phyloP scores from a whole-genome alignment of 1,140 invertebrate genomes.

The Habropoda laboriosa region DNA sequence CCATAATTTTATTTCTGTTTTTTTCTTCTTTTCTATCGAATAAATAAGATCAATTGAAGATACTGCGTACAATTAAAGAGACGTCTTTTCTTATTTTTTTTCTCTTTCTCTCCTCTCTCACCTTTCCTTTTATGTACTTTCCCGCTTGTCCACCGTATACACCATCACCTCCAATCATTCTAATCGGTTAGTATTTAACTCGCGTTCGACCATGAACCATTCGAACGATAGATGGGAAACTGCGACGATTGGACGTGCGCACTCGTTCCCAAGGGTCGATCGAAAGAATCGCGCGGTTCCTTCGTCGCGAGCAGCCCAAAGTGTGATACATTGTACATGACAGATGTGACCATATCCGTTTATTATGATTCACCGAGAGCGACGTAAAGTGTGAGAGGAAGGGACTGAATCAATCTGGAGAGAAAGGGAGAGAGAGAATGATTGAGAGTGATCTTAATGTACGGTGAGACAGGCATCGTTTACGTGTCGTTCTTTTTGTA shows the following conservation, averaged over 20 bases:
- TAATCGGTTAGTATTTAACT: neutral
- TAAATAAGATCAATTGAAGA: slow-evolving; percentile 7
- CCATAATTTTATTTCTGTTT: neutral
- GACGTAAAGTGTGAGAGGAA: slow-evolving; percentile 54
- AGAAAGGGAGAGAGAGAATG: slow-evolving; percentile 33
- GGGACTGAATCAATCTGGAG: slow-evolving; percentile 34
- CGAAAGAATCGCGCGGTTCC: neutral
- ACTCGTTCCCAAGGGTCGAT: slow-evolving; percentile 13
- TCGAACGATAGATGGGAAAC: neutral
- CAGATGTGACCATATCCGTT: slow-evolving; percentile 66
- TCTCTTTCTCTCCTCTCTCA: neutral
- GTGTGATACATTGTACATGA: no score
- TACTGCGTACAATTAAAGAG: neutral
- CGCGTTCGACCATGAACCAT: neutral
- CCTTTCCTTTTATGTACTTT: neutral
- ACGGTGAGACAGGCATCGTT: slow-evolving; percentile 45
- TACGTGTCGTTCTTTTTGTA: slow-evolving; percentile 61
- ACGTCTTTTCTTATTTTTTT: neutral
- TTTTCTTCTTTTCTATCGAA: neutral
- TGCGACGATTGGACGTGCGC: neutral
- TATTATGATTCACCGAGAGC: slow-evolving; percentile 70
- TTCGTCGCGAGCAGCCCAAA: slow-evolving; percentile 32
- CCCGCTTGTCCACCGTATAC: neutral
- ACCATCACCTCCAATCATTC: neutral
- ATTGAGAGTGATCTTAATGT: slow-evolving; percentile 38